A percentile compares a stretch with the other conserved stretches of the same genome.
These are phyloP conservation scores for Drosophila pegasa DNA, from an alignment of 2,888 invertebrate genomes.

Conservation along the genomic window DNA sequence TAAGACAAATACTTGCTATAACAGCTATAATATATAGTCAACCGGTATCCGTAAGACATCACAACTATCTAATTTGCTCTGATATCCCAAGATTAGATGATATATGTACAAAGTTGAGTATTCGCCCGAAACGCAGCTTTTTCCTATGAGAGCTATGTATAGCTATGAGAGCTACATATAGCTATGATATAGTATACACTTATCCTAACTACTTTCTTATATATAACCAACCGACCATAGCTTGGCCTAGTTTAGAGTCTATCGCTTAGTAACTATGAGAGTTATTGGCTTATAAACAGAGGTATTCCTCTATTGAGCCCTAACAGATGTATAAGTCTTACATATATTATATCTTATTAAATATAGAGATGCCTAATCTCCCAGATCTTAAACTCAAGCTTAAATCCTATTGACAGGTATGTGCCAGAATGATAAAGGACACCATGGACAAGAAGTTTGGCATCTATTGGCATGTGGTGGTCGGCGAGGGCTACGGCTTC, in stretches of 20 bases:
- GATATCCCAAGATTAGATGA: background rate
- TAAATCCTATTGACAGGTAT: constrained; percentile 85
- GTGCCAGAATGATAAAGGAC: constrained; percentile 97
- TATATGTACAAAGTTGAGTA: too few relatives aligned
- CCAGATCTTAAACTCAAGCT: background rate
- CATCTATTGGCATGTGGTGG: constrained; percentile 96
- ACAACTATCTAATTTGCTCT: too few relatives aligned
- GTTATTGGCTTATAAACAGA: background rate
- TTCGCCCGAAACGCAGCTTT: too few relatives aligned
- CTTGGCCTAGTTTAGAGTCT: background rate
- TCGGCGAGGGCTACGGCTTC: constrained; percentile 96
- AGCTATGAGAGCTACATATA: too few relatives aligned
- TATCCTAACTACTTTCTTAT: too few relatives aligned
- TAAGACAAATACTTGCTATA: background rate
- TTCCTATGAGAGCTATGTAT: too few relatives aligned
- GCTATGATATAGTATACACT: too few relatives aligned
- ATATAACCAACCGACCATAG: too few relatives aligned
- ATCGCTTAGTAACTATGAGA: background rate
- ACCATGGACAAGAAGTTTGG: constrained; percentile 98
- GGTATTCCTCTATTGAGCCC: background rate
- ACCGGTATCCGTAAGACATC: background rate
- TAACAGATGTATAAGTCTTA: background rate
- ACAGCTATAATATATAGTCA: background rate
- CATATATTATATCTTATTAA: too few relatives aligned
- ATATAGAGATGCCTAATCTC: background rate